These are phyloP conservation scores for Leptinotarsa peninsularis DNA, from an alignment of 2,888 invertebrate species.

Conservation along the genomic window DNA sequence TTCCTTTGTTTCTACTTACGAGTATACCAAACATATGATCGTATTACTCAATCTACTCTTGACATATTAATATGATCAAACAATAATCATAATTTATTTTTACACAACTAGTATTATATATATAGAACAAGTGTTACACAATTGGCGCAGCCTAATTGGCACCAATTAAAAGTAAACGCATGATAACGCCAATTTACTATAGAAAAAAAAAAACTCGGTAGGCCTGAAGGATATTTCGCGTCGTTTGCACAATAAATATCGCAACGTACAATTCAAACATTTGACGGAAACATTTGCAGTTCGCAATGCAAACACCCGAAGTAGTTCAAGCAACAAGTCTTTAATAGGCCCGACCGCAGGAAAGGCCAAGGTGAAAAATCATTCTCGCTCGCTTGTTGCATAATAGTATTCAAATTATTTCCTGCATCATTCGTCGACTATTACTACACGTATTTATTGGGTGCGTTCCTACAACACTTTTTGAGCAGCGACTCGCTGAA, in stretches of 20 bases:
- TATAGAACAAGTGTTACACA: conserved; percentile 3
- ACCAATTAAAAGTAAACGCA: conserved; percentile 7
- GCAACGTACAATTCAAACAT: conserved; percentile 3
- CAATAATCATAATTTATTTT: conserved; percentile 15
- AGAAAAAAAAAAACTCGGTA: conserved; percentile 2
- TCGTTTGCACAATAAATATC: conserved; percentile 7
- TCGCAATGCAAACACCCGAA: neutral
- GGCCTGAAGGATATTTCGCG: conserved; percentile 6
- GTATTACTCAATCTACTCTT: neutral
- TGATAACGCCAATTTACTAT: neutral
- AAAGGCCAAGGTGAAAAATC: conserved; percentile 26
- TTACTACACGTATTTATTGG: conserved; percentile 3
- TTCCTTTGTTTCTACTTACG: neutral
- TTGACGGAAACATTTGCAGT: conserved; percentile 8
- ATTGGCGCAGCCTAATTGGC: neutral
- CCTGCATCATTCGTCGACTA: conserved; percentile 2
- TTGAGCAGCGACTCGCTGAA: neutral
- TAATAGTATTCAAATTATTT: conserved; percentile 17
- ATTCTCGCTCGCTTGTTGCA: conserved; percentile 4
- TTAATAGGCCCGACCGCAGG: conserved; percentile 22
- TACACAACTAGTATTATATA: conserved; percentile 7
- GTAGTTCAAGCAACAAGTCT: conserved; percentile 11
- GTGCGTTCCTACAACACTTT: neutral
- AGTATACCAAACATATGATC: neutral
- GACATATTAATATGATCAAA: neutral